Base-by-base conservation (phyloP, 2,797 vertebrate genomes). In the Chloroceryle inda region DNA sequence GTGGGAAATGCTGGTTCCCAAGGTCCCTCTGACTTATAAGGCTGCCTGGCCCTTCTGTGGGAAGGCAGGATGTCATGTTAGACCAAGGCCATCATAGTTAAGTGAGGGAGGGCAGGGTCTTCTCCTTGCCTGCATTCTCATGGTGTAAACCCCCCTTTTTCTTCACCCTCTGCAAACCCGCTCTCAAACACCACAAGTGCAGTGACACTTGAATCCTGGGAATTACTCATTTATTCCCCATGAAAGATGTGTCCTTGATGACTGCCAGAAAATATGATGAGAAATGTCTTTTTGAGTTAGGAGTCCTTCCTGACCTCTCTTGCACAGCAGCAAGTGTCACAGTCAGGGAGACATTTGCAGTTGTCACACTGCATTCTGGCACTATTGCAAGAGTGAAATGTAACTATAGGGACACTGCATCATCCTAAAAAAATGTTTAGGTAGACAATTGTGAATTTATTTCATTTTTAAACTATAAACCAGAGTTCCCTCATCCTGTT, bases 121-220 rank as follows among this genome's bases (percentile, higher is more conserved):
- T 82, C 59, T 76, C 29, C 33, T 63, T 87, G 47, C 24, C 40
- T 35, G 4, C 3, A 22, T 24, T 67, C 33, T 66, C 29, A 14
- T 22, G 12, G 14, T 8, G 16, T 23, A 79, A 69, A 35, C 10
- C 1, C 4, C 75, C 6, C 35, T 38, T 14, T 73, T 76, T 37
- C 35, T 61, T 29, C 23, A 31, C 9, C 5, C 16, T 67, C 59
- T 73, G 24, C 22, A 92, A 47, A 71, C 13, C 26, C 9, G 0
- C 33, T 61, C 45, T 23, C 0, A 0, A 71, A 44, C 40, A 22
- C 17, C 11, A n/a, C n/a, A 55, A 50, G 4, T 3, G 2, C 19
- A 40, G 66, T 10, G 55, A 35, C 29, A 33, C 47, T 52, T 67
- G 44, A 21, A 59, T 63, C 45, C 52, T 49, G 27, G 44, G 59